Evolutionary conservation across 1,140 invertebrate genomes (phyloP).

Genomic region (Helicoverpa armigera): DNA sequence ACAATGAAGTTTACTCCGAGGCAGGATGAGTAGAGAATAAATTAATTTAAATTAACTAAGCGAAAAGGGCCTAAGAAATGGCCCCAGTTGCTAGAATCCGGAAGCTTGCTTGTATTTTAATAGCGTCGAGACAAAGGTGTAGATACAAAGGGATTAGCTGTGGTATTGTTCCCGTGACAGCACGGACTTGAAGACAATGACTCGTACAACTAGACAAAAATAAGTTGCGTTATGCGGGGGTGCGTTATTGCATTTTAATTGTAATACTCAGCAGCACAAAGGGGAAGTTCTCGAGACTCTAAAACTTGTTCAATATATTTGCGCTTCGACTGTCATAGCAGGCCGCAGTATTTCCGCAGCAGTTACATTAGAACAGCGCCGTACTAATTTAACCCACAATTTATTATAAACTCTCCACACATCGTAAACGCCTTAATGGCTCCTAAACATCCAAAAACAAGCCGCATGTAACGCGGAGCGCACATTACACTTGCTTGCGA

Average conservation of each 20-base stretch:
- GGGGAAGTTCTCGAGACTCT: neutral
- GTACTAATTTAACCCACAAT: constrained; percentile 39
- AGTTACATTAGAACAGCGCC: constrained; percentile 12
- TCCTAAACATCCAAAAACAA: constrained; percentile 50
- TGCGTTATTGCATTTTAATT: constrained; percentile 40
- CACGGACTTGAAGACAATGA: constrained; percentile 56
- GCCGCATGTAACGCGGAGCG: constrained; percentile 45
- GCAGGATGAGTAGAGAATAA: constrained; percentile 70
- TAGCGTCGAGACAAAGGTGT: constrained; percentile 74
- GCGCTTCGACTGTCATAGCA: constrained; percentile 24
- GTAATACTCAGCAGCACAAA: neutral
- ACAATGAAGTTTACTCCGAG: constrained; percentile 59
- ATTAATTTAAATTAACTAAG: constrained; percentile 83
- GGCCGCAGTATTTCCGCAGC: constrained; percentile 12
- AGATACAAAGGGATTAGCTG: constrained; percentile 74
- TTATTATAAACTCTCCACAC: constrained; percentile 44
- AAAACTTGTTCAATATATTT: constrained; percentile 32
- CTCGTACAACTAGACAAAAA: constrained; percentile 51
- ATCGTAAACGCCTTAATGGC: constrained; percentile 39
- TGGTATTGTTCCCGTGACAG: constrained; percentile 75
- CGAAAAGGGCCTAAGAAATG: constrained; percentile 80
- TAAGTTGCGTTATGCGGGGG: constrained; percentile 21
- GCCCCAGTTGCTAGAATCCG: constrained; percentile 68
- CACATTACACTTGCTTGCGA: constrained; percentile 65
- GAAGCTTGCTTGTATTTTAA: constrained; percentile 76